Conservation (phyloP, 2,888 invertebrate species). For the Matsumyia berberina region DNA sequence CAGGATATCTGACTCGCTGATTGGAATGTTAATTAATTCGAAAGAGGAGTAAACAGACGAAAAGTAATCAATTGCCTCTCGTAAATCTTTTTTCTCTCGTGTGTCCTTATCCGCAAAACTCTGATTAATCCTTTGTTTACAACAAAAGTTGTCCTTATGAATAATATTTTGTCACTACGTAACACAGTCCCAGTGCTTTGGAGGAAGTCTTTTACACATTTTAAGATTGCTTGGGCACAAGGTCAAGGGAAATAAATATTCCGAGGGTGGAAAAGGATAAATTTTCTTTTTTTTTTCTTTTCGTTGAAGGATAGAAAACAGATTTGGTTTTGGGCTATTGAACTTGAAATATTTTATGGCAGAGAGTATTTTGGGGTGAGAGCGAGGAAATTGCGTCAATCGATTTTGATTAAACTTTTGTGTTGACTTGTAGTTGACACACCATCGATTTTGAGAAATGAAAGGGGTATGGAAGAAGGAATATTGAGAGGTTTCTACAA, state of each 20-base stretch:
- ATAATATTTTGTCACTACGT: constrained; percentile 42
- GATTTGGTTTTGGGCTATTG: constrained; percentile 6
- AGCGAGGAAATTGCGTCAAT: constrained; percentile 45
- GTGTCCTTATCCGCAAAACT: constrained; percentile 16
- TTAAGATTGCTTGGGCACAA: constrained; percentile 25
- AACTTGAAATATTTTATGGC: neutral
- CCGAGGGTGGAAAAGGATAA: constrained; percentile 24
- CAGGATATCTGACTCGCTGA: constrained; percentile 18
- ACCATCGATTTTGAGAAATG: neutral
- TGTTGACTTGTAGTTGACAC: no score
- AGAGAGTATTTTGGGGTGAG: constrained; percentile 20
- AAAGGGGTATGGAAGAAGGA: no score
- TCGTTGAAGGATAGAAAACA: constrained; percentile 6
- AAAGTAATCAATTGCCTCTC: constrained; percentile 26
- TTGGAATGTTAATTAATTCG: constrained; percentile 54
- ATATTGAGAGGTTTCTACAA: no score
- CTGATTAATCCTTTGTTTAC: constrained; percentile 58
- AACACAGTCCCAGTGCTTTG: neutral
- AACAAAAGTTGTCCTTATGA: constrained; percentile 23
- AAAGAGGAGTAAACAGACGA: neutral
- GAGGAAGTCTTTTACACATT: constrained; percentile 25
- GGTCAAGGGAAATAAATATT: constrained; percentile 46
- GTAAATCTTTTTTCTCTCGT: neutral
- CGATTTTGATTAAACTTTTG: constrained; percentile 27
- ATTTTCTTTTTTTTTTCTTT: neutral